phyloP scores from a whole-genome alignment of 2,113 vertebrate species.

The Pomatorhinus ruficollis region DNA sequence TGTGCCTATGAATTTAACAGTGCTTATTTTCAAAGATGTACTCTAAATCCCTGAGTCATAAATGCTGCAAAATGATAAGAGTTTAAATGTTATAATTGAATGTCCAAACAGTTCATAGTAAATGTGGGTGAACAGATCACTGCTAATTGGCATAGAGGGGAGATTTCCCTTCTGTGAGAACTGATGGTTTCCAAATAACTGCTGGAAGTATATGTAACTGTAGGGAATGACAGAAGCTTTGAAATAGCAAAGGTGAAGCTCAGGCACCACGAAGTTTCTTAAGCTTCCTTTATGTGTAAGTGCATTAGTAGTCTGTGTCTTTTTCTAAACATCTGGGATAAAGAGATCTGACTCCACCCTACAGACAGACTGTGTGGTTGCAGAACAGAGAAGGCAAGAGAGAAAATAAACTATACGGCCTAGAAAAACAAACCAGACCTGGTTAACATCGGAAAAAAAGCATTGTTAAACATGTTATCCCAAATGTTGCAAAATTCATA shows the following conservation, averaged over 20 bases:
- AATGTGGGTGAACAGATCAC: neutral
- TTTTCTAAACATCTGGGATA: neutral
- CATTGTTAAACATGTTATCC: neutral
- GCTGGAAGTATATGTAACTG: neutral
- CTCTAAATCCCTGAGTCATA: constrained; percentile 22
- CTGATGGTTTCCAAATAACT: neutral
- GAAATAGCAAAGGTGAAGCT: neutral
- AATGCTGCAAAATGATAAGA: neutral
- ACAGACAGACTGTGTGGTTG: neutral
- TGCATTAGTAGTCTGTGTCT: neutral
- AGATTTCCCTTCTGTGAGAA: neutral
- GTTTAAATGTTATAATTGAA: neutral
- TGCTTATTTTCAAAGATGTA: neutral
- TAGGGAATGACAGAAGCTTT: neutral
- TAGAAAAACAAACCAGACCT: constrained; percentile 18
- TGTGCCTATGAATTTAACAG: neutral
- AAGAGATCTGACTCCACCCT: neutral
- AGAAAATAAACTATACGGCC: neutral
- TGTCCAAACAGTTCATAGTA: neutral
- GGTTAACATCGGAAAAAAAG: neutral
- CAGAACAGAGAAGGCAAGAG: neutral
- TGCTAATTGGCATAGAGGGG: neutral
- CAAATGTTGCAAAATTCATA: neutral
- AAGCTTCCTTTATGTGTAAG: neutral
- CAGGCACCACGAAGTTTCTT: neutral